Base-by-base conservation (phyloP, 2,113 vertebrate genomes). In the Gopherus flavomarginatus region DNA sequence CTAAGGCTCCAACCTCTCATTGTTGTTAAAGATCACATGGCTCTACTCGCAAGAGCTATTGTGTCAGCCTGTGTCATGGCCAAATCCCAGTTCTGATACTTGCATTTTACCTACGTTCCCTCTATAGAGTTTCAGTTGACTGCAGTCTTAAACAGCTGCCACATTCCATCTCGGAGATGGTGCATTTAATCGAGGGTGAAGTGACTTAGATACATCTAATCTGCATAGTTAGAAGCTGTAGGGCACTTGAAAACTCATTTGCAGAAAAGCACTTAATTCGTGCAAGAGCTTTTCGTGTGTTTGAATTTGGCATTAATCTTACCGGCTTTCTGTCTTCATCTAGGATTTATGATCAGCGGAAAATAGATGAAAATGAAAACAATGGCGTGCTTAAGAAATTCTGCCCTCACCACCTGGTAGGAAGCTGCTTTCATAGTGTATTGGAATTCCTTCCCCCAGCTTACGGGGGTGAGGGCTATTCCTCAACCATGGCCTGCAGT, bases 281-380 rank as follows among this genome's bases (percentile, higher is more conserved):
- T 1, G 47, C 11, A 19, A 27, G 21, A 47, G 85, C 42, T 0
- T 29, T 12, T 56, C 38, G 31, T 0, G 2, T 5, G 83, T 86
- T 6, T 0, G 1, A 19, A 27, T 77, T 13, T 42, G 38, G 75
- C 75, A 35, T 42, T 49, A 24, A 8, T 47, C 84, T 65, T 31
- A 16, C 26, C 44, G 4, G 38, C 53, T 86, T 86, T 16, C 11
- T 89, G 90, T 53, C 72, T 86, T 57, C 57, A 54, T 90, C 24
- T 82, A 99, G 99, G 98, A 99, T 99, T 97, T 99, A 99, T 13
- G 99, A 99, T 93, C 99, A 99, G 98, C 98, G 99, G 91, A 99
- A 99, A 96, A 99, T 99, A 12, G 98, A 99, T 1, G 99, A 99
- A 97, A 99, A 99, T 1, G 99, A 99, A 52, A 99, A 99, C 96